phyloP scores from a whole-genome alignment of 2,888 invertebrate species.

The Panopea generosa region DNA sequence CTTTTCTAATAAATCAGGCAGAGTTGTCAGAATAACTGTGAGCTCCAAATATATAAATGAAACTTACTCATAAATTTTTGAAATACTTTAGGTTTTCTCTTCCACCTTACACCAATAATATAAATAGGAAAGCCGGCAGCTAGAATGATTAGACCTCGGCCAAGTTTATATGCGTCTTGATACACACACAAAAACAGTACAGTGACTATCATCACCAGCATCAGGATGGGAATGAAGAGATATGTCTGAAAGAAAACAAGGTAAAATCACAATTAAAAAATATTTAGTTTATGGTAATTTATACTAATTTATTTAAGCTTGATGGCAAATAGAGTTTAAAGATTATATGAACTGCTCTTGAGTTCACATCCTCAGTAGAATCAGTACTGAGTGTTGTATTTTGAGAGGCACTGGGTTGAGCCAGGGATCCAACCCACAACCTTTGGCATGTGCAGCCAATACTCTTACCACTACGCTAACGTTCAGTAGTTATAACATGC shows the following conservation, averaged over 20 bases:
- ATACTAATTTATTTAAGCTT: background rate
- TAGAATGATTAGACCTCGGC: conserved; percentile 92
- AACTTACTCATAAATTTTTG: conserved; percentile 70
- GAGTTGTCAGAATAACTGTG: no score
- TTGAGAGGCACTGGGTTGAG: no score
- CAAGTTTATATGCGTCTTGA: conserved; percentile 92
- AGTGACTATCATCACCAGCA: conserved; percentile 92
- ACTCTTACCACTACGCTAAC: no score
- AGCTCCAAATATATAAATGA: background rate
- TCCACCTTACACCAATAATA: conserved; percentile 90
- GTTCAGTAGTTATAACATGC: no score
- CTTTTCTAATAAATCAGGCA: no score
- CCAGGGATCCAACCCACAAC: no score
- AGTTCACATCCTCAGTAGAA: no score
- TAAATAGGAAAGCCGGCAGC: conserved; percentile 94
- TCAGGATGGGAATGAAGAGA: conserved; percentile 91
- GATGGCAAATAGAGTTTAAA: background rate
- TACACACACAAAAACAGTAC: conserved; percentile 92
- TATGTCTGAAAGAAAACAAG: conserved; percentile 90
- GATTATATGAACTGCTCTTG: background rate
- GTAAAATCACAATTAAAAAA: no score
- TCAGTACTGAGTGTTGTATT: no score
- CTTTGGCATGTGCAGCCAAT: no score
- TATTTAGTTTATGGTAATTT: background rate
- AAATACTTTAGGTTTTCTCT: conserved; percentile 84